phyloP scores from a whole-genome alignment of 2,113 vertebrate species.

The Neofelis nebulosa region DNA sequence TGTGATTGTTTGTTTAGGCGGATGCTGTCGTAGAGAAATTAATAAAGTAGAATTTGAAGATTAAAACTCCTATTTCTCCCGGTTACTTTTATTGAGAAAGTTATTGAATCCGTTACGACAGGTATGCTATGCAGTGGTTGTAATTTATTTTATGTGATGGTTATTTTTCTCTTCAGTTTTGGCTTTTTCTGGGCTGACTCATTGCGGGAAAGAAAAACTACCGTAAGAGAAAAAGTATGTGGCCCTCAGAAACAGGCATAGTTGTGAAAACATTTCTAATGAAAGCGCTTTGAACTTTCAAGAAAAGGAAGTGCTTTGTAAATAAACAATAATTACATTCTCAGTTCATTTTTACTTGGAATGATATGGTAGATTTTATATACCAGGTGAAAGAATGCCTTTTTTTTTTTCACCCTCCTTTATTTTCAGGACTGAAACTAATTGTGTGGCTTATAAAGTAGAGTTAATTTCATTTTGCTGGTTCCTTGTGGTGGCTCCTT shows the following conservation, averaged over 20 bases:
- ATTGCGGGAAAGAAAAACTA: slow-evolving; percentile 80
- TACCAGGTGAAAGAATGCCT: neutral
- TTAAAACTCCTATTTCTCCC: slow-evolving; percentile 69
- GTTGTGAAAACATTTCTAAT: slow-evolving; percentile 77
- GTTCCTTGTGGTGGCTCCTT: neutral
- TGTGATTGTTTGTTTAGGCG: slow-evolving; percentile 79
- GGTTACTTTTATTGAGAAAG: slow-evolving; percentile 67
- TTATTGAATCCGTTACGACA: slow-evolving; percentile 46
- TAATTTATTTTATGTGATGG: slow-evolving; percentile 63
- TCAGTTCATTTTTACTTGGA: slow-evolving; percentile 39
- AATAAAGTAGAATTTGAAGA: slow-evolving; percentile 73
- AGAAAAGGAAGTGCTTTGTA: slow-evolving; percentile 28
- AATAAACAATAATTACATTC: slow-evolving; percentile 40
- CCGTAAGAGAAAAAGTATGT: slow-evolving; percentile 78
- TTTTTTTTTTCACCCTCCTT: neutral
- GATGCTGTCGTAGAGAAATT: slow-evolving; percentile 68
- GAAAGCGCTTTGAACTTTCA: slow-evolving; percentile 47
- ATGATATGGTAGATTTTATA: neutral
- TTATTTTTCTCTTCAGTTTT: slow-evolving; percentile 68
- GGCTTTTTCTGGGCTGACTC: slow-evolving; percentile 79
- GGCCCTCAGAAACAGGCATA: slow-evolving; percentile 75
- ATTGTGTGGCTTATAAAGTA: neutral
- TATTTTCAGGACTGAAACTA: neutral
- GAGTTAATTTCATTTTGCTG: neutral
- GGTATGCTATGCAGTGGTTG: slow-evolving; percentile 13